Conservation (phyloP, 2,113 vertebrate genomes). For the Diadophis punctatus region DNA sequence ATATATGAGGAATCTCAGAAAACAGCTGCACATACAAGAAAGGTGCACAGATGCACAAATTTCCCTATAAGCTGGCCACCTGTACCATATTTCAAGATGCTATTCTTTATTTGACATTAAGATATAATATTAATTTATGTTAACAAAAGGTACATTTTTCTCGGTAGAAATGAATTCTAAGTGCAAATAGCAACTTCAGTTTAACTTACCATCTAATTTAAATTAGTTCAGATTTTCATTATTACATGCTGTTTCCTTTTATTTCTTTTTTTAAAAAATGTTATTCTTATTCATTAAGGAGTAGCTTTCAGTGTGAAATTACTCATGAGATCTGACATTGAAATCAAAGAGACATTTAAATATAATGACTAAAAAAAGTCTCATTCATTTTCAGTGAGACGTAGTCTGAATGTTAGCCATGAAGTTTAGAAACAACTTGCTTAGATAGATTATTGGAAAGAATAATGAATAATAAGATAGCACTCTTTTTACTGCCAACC, state of each 20-base stretch:
- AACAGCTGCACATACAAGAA: not conserved
- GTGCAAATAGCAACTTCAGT: not conserved
- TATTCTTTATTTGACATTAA: not conserved
- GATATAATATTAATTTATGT: not conserved
- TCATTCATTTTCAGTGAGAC: not conserved
- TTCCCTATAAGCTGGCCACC: not conserved
- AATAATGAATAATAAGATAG: too few relatives aligned
- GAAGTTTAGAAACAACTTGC: not conserved
- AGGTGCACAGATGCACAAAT: not conserved
- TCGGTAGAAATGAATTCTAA: not conserved
- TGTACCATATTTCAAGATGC: not conserved
- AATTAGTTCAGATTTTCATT: not conserved
- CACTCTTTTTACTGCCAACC: too few relatives aligned
- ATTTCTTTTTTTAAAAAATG: not conserved
- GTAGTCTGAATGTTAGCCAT: not conserved
- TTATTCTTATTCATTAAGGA: not conserved
- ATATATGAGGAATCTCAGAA: not conserved
- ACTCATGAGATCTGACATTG: not conserved
- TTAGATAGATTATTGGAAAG: not conserved
- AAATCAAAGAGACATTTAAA: not conserved
- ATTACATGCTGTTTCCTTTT: not conserved
- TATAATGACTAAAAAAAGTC: not conserved
- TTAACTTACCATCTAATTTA: not conserved
- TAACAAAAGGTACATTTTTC: not conserved
- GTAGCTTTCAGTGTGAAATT: not conserved